Percentiles rank a stretch among this genome's conserved stretches.
Evolutionary conservation across 1,140 invertebrate species (phyloP).

Genomic region (Drosophila lacertosa): DNA sequence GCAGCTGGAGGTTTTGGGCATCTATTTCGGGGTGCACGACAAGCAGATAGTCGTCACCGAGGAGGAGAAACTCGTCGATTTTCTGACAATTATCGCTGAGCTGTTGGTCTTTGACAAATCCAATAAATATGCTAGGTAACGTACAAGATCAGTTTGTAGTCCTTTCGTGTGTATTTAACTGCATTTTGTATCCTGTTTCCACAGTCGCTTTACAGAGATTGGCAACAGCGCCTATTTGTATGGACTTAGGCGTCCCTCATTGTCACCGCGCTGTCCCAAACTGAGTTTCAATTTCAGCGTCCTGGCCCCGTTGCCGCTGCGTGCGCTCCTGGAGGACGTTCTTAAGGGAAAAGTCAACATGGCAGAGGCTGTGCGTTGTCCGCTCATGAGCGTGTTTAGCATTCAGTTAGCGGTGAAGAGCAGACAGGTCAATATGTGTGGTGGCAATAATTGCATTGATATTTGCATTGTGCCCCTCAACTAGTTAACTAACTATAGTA

Average conservation of each 20-base stretch:
- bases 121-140: not conserved
- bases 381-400: not conserved
- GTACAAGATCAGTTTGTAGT: too few relatives aligned
- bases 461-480: slow-evolving; percentile 13
- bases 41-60: not conserved
- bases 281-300: slow-evolving; percentile 23
- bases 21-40: not conserved
- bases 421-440: too few relatives aligned
- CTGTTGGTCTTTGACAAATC: slow-evolving; percentile 25
- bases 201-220: slow-evolving; percentile 13
- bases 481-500: not conserved
- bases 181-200: not conserved
- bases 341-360: slow-evolving; percentile 19
- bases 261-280: not conserved
- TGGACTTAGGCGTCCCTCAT: not conserved
- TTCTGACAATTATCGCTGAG: slow-evolving; percentile 29
- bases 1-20: slow-evolving; percentile 11
- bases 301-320: not conserved
- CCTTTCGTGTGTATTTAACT: not conserved
- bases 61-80: slow-evolving; percentile 5
- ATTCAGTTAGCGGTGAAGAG: slow-evolving; percentile 21
- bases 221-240: slow-evolving; percentile 26
- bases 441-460: not conserved
- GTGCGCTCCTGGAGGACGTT: slow-evolving; percentile 1
- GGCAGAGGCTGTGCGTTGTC: not conserved